Evolutionary conservation across 2,888 invertebrate genomes (phyloP).

Genomic region (Diadromus collaris): DNA sequence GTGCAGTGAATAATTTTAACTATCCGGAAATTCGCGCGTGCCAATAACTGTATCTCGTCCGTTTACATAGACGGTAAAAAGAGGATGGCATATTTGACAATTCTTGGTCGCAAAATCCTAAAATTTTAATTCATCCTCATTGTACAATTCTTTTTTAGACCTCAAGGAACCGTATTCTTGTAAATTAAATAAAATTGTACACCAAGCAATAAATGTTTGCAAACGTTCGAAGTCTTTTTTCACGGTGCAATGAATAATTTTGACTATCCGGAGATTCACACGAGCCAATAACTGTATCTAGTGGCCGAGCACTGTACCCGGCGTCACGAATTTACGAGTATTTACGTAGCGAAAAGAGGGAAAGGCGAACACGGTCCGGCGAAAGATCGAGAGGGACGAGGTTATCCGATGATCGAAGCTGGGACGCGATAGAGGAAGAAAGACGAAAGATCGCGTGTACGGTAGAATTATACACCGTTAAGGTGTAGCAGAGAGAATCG

Average conservation of each 20-base stretch:
- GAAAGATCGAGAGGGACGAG: conserved; percentile 6
- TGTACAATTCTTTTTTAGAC: neutral
- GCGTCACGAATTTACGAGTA: conserved; percentile 8
- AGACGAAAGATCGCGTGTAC: neutral
- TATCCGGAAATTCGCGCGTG: too few species aligned
- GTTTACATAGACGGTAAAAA: neutral
- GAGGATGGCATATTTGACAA: neutral
- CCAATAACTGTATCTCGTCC: too few species aligned
- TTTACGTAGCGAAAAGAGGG: conserved; percentile 16
- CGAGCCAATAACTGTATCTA: neutral
- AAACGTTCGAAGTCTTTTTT: neutral
- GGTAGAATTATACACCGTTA: neutral
- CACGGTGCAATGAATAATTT: neutral
- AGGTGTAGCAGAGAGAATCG: conserved; percentile 8
- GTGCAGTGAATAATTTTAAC: too few species aligned
- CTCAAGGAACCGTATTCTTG: neutral
- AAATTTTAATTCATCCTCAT: neutral
- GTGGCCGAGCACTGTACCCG: neutral
- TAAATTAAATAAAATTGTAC: neutral
- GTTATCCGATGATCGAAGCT: neutral
- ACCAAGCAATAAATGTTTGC: neutral
- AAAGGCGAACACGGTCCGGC: neutral
- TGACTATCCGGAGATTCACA: neutral
- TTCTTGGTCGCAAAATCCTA: neutral
- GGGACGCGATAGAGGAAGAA: neutral